Evolutionary conservation across 2,797 vertebrate species (phyloP), one percentile per base, ranked within the genome.

Genomic region (Steatocranus sp.): DNA sequence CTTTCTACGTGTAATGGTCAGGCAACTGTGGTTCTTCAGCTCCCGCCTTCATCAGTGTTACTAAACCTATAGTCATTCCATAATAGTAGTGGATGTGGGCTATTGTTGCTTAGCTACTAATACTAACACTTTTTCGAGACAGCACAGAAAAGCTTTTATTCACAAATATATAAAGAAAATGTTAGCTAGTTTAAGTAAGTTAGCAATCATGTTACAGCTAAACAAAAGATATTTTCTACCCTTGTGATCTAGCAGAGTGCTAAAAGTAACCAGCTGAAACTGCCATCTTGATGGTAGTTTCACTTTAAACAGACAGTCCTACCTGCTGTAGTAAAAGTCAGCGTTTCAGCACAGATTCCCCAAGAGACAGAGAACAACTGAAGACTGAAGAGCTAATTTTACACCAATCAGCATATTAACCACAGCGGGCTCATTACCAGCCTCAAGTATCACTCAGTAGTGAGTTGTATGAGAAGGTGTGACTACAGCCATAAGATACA

Each of bases 381-480:
- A 1, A 83, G 83, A 75, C 4, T n/a, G 4, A 53, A 49, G n/a
- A 77, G 43, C 68, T 49, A 49, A 49, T 73, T 73, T 48, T 73
- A 49, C 43, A 32, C 25, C 25, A 73, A 49, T 73, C 38, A 58
- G 32, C 38, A 63, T 23, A 82, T 5, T 11, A 88, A 30, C 41
- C 1, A 17, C 23, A 10, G 20, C 20, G 61, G 79, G 48, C 79
- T 75, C 18, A 66, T 20, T n/a, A 79, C 27, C 43, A 85, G 68
- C 36, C 27, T n/a, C 53, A 81, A 54, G 48, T 43, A 77, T 11
- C 51, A 78, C 43, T 49, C 25, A 32, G 83, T 86, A 78, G 83
- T 87, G 84, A n/a, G 25, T 54, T 63, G 11, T 20, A 74, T 77
- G 41, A 50, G 12, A 70, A 90, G 88, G 89, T 86, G 89, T 92